These are phyloP conservation scores for Eudyptes chrysolophus DNA, from an alignment of 2,113 vertebrate species.

Conservation along the genomic window DNA sequence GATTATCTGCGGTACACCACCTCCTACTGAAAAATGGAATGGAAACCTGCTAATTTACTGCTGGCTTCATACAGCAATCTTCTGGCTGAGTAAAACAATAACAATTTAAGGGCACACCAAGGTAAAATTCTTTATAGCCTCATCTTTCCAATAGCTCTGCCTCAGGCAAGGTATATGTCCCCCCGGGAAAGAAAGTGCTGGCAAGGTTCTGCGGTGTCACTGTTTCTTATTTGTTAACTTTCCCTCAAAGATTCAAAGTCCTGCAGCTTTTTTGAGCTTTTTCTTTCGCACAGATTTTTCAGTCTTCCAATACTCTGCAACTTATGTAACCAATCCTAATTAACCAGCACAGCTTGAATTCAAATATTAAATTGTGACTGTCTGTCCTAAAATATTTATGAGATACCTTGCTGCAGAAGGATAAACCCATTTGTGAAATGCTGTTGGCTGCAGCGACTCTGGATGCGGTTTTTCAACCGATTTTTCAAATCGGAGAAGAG, in stretches of 20 bases:
- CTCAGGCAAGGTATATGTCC: neutral
- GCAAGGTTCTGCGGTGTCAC: neutral
- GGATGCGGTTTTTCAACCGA: neutral
- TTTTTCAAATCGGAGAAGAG: neutral
- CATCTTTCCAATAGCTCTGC: neutral
- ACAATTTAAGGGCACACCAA: neutral
- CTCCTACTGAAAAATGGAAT: neutral
- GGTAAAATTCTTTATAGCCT: neutral
- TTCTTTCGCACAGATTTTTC: neutral
- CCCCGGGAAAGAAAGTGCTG: neutral
- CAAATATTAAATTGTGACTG: neutral
- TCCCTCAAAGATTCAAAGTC: neutral
- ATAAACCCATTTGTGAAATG: neutral
- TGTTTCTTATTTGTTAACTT: neutral
- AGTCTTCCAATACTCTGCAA: neutral
- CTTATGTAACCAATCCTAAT: neutral
- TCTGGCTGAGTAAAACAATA: neutral
- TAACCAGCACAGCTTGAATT: neutral
- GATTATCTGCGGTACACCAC: neutral
- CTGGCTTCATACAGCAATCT: neutral
- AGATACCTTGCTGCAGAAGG: neutral
- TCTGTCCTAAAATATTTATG: neutral
- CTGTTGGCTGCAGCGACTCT: neutral
- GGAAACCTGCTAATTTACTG: neutral
- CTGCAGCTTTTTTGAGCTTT: neutral